phyloP scores from a whole-genome alignment of 2,888 invertebrate genomes.

The Oscheius sp. region DNA sequence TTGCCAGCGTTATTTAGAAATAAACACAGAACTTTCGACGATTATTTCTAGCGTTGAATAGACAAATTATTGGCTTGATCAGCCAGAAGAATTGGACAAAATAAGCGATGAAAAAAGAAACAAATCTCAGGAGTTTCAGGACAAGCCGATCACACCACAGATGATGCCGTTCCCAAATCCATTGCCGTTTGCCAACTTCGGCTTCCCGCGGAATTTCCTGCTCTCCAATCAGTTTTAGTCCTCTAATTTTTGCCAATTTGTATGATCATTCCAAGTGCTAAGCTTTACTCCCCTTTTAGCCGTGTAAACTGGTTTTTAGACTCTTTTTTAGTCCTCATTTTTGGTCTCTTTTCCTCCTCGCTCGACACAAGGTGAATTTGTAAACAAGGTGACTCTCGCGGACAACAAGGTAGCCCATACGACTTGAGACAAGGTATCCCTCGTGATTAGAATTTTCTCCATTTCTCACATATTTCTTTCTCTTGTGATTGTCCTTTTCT shows the following conservation, averaged over 20 bases:
- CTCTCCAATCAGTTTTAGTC: slow-evolving; percentile 51
- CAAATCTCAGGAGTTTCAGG: no score
- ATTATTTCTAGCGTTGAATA: no score
- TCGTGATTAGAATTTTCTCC: slow-evolving; percentile 9
- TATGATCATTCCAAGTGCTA: neutral
- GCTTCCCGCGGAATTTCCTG: slow-evolving; percentile 46
- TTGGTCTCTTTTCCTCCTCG: neutral
- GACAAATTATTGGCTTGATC: no score
- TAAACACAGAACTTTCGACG: no score
- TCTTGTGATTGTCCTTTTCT: slow-evolving; percentile 3
- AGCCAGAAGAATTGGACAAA: no score
- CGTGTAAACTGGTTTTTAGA: neutral
- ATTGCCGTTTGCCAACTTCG: slow-evolving; percentile 50
- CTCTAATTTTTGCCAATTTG: neutral
- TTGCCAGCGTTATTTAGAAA: neutral
- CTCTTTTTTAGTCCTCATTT: neutral
- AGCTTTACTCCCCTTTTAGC: slow-evolving; percentile 20
- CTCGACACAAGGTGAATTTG: slow-evolving; percentile 16
- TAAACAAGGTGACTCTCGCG: neutral
- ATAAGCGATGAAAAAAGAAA: no score
- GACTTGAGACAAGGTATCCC: slow-evolving; percentile 25
- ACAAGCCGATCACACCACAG: slow-evolving; percentile 56
- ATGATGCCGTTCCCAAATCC: slow-evolving; percentile 56
- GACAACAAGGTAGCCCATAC: slow-evolving; percentile 17
- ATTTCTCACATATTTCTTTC: slow-evolving; percentile 11